phyloP scores from a whole-genome alignment of 2,113 vertebrate genomes.

The Callipepla californica region DNA sequence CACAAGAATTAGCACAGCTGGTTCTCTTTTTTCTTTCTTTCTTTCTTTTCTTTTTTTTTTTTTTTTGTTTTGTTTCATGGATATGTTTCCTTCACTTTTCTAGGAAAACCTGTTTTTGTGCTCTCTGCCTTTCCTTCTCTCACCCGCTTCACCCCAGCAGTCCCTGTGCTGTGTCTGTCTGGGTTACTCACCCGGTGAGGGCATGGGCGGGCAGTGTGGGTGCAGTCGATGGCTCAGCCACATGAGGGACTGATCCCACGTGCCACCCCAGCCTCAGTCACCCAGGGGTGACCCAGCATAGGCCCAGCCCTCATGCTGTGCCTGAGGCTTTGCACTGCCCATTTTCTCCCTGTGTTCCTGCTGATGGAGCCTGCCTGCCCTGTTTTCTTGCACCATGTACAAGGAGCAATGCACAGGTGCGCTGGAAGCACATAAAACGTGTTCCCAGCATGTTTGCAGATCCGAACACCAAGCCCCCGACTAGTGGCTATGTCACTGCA shows the following conservation, averaged over 20 bases:
- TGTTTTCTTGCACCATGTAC: neutral
- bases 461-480: neutral
- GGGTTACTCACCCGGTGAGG: rapidly evolving
- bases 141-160: neutral
- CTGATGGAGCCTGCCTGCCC: neutral
- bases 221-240: neutral
- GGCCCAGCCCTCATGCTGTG: rapidly evolving
- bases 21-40: neutral
- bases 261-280: neutral
- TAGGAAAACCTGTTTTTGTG: constrained; percentile 8
- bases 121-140: neutral
- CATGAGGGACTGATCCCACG: neutral
- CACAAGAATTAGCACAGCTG: constrained; percentile 35
- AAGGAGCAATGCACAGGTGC: neutral
- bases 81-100: neutral
- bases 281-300: neutral
- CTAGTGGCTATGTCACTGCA: neutral
- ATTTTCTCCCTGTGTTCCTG: neutral
- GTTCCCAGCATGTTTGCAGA: neutral
- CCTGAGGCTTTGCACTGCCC: rapidly evolving
- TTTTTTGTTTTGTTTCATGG: too few species aligned
- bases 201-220: neutral
- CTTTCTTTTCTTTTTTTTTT: neutral
- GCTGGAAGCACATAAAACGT: neutral
- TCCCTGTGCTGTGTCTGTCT: neutral